Conservation (phyloP, 2,113 vertebrate species). For the Thalassarche chlororhynchos region DNA sequence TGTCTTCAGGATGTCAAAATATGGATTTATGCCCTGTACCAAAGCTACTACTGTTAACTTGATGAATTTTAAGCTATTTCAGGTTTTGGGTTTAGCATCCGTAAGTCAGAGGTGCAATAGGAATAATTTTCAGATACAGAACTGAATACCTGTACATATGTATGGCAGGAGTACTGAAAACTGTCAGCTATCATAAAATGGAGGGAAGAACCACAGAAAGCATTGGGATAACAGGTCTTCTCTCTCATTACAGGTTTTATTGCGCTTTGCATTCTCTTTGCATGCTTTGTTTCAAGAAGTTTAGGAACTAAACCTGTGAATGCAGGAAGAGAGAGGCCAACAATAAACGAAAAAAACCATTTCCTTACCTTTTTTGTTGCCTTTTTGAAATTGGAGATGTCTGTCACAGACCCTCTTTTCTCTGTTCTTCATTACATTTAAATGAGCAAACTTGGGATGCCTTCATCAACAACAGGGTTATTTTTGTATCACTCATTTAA, state of each 20-base stretch:
- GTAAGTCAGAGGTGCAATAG: not conserved
- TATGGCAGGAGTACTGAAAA: not conserved
- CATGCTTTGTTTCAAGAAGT: not conserved
- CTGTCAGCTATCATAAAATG: not conserved
- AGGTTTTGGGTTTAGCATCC: not conserved
- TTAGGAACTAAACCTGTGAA: not conserved
- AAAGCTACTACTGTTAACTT: not conserved
- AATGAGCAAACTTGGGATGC: not conserved
- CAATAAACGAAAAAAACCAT: not conserved
- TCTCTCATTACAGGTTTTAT: not conserved
- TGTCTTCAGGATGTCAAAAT: constrained; percentile 43
- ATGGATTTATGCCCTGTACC: constrained; percentile 7
- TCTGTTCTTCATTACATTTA: not conserved
- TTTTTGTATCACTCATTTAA: not conserved
- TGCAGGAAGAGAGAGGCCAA: not conserved
- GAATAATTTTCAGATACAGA: not conserved
- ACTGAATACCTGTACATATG: not conserved
- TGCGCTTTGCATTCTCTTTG: not conserved
- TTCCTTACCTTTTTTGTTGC: not conserved
- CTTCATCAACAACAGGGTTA: not conserved
- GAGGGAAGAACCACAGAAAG: not conserved
- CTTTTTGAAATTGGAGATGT: not conserved
- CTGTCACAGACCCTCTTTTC: not conserved
- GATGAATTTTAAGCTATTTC: constrained; percentile 23
- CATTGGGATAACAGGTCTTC: not conserved